Conservation (phyloP, 2,113 vertebrate species). For the Triplophysa tibetana region DNA sequence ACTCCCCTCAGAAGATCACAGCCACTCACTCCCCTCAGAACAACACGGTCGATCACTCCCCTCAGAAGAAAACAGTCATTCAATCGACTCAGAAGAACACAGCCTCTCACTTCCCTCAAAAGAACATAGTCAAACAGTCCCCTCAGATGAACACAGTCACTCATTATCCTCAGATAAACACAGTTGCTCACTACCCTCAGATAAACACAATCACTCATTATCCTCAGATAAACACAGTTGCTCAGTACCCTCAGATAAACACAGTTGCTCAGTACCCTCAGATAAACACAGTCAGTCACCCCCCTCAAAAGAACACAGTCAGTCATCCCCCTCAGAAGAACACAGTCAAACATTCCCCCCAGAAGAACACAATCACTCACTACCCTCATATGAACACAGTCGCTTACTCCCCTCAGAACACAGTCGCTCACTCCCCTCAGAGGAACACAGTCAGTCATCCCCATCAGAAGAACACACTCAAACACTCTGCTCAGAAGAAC, state of each 20-base stretch:
- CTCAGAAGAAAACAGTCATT: background rate
- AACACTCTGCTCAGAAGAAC: background rate
- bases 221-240: background rate
- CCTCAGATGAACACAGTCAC: background rate
- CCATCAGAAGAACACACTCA: background rate
- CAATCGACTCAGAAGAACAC: background rate
- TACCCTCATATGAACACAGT: background rate
- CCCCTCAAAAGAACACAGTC: too few species aligned
- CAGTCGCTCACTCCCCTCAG: background rate
- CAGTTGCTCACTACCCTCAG: background rate
- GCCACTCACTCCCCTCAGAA: background rate
- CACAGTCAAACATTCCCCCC: background rate
- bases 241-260: background rate
- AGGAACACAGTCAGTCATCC: too few species aligned
- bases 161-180: background rate
- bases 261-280: background rate
- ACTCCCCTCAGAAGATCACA: background rate
- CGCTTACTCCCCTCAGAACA: background rate
- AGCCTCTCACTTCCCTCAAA: background rate
- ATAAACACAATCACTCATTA: background rate
- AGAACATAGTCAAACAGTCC: background rate
- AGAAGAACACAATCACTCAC: background rate
- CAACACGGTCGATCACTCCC: background rate
- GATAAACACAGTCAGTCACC: background rate
- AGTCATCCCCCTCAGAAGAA: too few species aligned